Evolutionary conservation across 37 sponge, comb jelly and placozoan species (phyloP), one percentile per base, ranked within the genome.

Genomic region (Mnemiopsis leidyi): DNA sequence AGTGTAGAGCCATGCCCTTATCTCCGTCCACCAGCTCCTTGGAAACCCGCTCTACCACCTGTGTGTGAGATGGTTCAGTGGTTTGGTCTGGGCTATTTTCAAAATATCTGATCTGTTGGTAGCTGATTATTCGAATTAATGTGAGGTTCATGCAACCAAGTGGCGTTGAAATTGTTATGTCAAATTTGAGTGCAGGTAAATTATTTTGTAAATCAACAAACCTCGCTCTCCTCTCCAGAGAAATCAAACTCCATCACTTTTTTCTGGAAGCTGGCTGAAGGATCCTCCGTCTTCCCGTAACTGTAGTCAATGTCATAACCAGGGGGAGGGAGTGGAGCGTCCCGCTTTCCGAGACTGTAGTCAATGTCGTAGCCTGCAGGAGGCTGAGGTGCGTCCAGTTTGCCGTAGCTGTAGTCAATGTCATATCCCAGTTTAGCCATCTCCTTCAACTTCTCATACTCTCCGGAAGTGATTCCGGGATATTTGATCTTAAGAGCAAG

Each of bases 401-500:
- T 77, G 79, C 79, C 79, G 32, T 31, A 32, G 20, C 20, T 32
- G 79, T 77, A 77, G 79, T 77, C 79, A 32, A 31, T 32, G 79
- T 31, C 26, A 36, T 31, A 32, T 13, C 36, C 79, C 13, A 18
- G 61, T 48, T 48, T 48, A 18, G 9, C 61, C 61, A 48, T 48
- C 61, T 48, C 61, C 79, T 77, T 77, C 20, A 31, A 0, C 34
- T 77, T 32, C 79, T 32, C 35, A 36, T 77, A 77, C 3, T 77
- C 79, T 32, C 79, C 79, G 7, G 79, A 77, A 0, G 79, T 77
- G 36, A 77, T 77, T 0, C 79, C 79, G 32, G 79, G 79, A 36
- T 77, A 77, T 32, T 77, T 77, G 36, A 77, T 77, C 79, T 77
- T 77, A 2, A 77, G 79, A 32, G 79, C 79, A 20, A 77, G 79